Evolutionary conservation across 1,140 invertebrate species (phyloP).

Genomic region (Drosophila miranda): DNA sequence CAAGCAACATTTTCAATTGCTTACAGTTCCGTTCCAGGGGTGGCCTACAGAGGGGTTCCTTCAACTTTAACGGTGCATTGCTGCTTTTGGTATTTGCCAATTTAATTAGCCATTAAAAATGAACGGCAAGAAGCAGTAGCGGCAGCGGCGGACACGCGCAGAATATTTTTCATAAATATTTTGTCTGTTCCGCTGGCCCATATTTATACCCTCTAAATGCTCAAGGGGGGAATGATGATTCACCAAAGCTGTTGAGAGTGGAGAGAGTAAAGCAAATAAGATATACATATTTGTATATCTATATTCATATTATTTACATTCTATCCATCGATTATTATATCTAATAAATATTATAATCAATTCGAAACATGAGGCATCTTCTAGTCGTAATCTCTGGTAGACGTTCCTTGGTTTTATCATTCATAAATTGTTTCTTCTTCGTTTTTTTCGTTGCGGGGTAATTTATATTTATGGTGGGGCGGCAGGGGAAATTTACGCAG

Average conservation of each 20-base stretch:
- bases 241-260: not conserved
- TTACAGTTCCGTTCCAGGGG: conserved; percentile 3
- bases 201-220: conserved; percentile 19
- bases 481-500: conserved; percentile 69
- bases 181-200: conserved; percentile 22
- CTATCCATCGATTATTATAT: no score
- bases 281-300: no score
- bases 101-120: conserved; percentile 75
- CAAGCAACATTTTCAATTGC: conserved; percentile 63
- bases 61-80: conserved; percentile 29
- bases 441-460: conserved; percentile 18
- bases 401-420: conserved; percentile 22
- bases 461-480: conserved; percentile 56
- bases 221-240: no score
- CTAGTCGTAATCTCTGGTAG: no score
- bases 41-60: conserved; percentile 5
- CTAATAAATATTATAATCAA: no score
- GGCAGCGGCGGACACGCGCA: conserved; percentile 43
- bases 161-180: conserved; percentile 65
- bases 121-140: conserved; percentile 14
- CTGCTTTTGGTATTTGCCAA: conserved; percentile 34
- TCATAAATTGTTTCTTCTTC: conserved; percentile 14
- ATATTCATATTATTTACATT: no score
- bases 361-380: no score
- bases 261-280: no score